Percentiles rank a stretch among this genome's conserved stretches.
Conservation (phyloP, 2,888 invertebrate species). For the Dryococelus australis region DNA sequence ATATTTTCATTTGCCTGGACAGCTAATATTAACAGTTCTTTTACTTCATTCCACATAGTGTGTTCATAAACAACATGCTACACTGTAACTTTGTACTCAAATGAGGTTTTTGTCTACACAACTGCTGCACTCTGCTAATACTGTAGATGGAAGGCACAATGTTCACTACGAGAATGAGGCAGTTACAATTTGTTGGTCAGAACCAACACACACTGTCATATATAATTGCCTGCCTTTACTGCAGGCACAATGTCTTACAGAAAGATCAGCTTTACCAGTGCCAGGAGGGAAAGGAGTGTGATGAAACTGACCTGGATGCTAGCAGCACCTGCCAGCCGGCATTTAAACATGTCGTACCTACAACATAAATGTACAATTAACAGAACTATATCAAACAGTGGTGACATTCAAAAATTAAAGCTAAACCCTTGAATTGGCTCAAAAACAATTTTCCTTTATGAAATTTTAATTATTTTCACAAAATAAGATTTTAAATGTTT, state of each 20-base stretch:
- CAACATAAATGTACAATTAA: constrained; percentile 43
- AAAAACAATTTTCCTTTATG: not conserved
- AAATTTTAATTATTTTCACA: not conserved
- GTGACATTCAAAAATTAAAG: not conserved
- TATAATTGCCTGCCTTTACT: no score
- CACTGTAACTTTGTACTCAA: no score
- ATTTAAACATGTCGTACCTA: constrained; percentile 88
- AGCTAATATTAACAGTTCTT: no score
- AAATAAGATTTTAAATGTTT: not conserved
- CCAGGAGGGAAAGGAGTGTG: constrained; percentile 6
- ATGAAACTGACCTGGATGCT: constrained; percentile 67
- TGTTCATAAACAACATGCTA: no score
- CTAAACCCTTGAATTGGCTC: not conserved
- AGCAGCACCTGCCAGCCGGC: constrained; percentile 85
- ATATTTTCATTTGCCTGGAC: no score
- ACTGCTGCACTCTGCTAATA: not conserved
- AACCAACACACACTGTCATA: constrained; percentile 1
- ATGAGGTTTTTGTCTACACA: not conserved
- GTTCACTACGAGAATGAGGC: not conserved
- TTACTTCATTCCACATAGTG: no score
- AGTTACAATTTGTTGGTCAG: not conserved
- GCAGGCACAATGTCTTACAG: not conserved
- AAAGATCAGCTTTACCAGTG: constrained; percentile 12
- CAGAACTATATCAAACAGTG: no score
- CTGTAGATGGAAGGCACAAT: not conserved